Percentiles rank a stretch among this genome's conserved stretches.
Evolutionary conservation across 2,888 invertebrate species (phyloP).

Genomic region (Nymphalis polychloros): DNA sequence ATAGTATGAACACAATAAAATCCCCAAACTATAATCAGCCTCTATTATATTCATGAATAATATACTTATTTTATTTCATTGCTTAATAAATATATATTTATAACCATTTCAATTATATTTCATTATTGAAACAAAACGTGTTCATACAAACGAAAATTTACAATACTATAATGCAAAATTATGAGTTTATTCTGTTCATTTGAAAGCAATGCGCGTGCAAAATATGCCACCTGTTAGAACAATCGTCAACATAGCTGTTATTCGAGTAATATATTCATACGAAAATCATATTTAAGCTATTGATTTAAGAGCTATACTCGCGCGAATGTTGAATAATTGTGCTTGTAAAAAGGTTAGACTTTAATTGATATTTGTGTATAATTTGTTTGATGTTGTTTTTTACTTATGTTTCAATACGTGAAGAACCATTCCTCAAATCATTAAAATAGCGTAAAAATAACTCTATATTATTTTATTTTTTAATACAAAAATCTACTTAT

Average conservation of each 20-base stretch:
- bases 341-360: neutral
- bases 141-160: constrained; percentile 5
- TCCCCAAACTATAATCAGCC: neutral
- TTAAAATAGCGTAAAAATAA: no score
- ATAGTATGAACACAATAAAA: no score
- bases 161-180: constrained; percentile 28
- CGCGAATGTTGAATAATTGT: neutral
- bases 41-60: neutral
- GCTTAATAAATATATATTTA: constrained; percentile 1
- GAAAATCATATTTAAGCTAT: neutral
- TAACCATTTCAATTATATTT: constrained; percentile 17
- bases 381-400: neutral
- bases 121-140: constrained; percentile 14
- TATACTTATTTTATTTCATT: neutral
- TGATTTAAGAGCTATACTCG: constrained; percentile 1
- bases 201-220: constrained; percentile 21
- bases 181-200: constrained; percentile 29
- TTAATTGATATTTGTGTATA: neutral
- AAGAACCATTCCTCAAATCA: no score
- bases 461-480: no score
- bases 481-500: no score
- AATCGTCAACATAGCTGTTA: constrained; percentile 5
- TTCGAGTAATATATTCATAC: neutral
- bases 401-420: no score
- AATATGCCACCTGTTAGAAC: constrained; percentile 32